Evolutionary conservation across 2,113 vertebrate genomes (phyloP), one percentile per base, ranked within the genome.

Genomic region (Xenopus borealis): DNA sequence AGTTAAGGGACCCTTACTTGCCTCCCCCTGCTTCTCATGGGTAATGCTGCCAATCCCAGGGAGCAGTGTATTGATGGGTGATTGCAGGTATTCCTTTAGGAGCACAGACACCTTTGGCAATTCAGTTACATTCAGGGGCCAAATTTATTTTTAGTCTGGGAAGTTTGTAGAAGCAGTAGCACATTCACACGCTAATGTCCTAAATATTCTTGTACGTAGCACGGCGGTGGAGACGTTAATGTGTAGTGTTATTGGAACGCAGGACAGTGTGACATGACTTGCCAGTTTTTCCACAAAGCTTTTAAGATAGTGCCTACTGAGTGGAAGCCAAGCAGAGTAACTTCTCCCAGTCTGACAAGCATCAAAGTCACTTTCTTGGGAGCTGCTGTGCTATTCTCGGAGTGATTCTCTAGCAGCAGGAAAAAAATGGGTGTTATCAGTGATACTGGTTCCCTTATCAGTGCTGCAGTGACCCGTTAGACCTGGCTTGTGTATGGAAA

Each of bases 301-400:
- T 67, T 47, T 20, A 20, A 72, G 70, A 72, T 72, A 62, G 59
- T 19, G 52, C 45, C 30, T 50, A 14, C 45, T 53, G 18, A 55
- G 61, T 16, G 30, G 47, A 57, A 70, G 23, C 58, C 52, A 69
- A 75, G 53, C 18, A 27, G 30, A 19, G 33, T 18, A 59, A 67
- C 17, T 63, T 69, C 19, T 13, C 64, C n/a, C 53, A 46, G 61
- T 45, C 73, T 76, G 66, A 69, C 73, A 76, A 69, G 2, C 47
- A 63, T 76, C 74, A 76, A 53, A 76, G 74, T 70, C 74, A 70
- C 74, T 76, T 70, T 76, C 67, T 61, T 46, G 10, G 7, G 17
- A 61, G 23, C 46, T 75, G 19, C 9, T 17, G 6, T 40, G 74
- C 68, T 76, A 76, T 76, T 76, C 59, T 69, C 40, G 66, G 73